phyloP scores from a whole-genome alignment of 2,888 invertebrate species.

The Gryllus longicercus region DNA sequence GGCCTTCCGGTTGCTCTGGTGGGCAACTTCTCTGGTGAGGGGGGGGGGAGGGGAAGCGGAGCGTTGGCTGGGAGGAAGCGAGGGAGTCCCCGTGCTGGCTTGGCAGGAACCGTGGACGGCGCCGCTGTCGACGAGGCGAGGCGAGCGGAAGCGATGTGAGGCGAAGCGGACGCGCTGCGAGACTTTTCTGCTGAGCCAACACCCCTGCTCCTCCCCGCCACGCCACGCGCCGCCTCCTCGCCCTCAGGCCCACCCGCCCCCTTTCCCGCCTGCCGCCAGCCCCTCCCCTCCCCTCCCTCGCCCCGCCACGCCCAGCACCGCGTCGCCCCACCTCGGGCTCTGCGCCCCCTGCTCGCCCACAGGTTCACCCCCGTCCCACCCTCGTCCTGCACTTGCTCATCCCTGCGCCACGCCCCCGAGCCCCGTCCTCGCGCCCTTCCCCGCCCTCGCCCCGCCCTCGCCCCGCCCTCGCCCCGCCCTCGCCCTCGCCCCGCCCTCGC shows the following conservation, averaged over 20 bases:
- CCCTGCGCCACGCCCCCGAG: too few species aligned
- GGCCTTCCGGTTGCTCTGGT: too few species aligned
- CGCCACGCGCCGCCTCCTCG: too few species aligned
- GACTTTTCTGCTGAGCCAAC: conserved; percentile 3
- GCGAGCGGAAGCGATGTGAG: too few species aligned
- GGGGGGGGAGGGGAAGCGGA: background rate
- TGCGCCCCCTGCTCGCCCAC: background rate
- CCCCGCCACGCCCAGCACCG: background rate
- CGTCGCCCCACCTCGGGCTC: background rate
- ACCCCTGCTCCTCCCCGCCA: background rate
- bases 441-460: background rate
- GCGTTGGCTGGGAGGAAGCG: background rate
- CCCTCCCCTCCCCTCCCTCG: too few species aligned
- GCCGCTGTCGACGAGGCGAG: too few species aligned
- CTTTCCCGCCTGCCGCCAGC: too few species aligned
- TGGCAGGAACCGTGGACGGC: background rate
- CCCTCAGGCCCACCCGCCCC: too few species aligned
- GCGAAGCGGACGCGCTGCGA: background rate
- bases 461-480: too few species aligned
- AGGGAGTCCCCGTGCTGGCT: background rate
- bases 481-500: too few species aligned
- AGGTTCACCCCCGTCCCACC: background rate
- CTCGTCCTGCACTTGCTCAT: background rate
- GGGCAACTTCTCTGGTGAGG: too few species aligned
- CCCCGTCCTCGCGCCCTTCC: background rate